Evolutionary conservation across 2,113 vertebrate species (phyloP).

Genomic region (Carollia perspicillata): DNA sequence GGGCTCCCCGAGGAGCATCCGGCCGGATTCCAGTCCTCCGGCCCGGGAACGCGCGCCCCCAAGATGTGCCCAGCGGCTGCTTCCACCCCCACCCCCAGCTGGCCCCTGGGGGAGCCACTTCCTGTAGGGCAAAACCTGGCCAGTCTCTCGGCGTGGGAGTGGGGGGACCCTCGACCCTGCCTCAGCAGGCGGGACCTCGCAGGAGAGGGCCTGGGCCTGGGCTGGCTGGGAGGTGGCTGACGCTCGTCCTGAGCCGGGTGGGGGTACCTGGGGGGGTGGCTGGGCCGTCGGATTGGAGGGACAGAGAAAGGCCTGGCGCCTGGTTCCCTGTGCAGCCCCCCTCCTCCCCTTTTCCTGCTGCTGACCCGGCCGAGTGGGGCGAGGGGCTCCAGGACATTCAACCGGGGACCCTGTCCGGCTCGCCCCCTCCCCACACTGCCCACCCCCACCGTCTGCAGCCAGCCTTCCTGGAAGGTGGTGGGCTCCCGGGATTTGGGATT

Average conservation of each 20-base stretch:
- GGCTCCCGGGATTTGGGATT: not conserved
- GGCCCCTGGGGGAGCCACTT: not conserved
- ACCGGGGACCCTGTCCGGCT: too few species aligned
- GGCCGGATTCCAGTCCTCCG: not conserved
- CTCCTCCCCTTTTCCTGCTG: not conserved
- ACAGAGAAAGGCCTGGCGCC: not conserved
- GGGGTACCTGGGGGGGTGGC: not conserved
- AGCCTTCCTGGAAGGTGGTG: not conserved
- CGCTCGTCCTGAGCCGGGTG: not conserved
- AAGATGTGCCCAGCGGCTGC: not conserved
- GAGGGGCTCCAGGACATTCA: not conserved
- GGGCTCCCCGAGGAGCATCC: not conserved
- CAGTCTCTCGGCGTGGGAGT: not conserved
- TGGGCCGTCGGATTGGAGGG: not conserved
- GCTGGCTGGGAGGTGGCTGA: not conserved
- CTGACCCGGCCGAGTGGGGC: not conserved
- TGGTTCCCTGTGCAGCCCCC: not conserved
- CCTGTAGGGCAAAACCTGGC: not conserved
- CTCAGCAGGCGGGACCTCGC: too few species aligned
- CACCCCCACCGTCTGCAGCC: not conserved
- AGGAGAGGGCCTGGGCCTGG: not conserved
- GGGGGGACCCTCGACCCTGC: not conserved
- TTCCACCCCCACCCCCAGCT: not conserved
- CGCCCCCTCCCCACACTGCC: not conserved
- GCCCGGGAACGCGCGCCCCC: accelerated